Evolutionary conservation across 2,797 vertebrate genomes (phyloP).

Genomic region (Tapera naevia): DNA sequence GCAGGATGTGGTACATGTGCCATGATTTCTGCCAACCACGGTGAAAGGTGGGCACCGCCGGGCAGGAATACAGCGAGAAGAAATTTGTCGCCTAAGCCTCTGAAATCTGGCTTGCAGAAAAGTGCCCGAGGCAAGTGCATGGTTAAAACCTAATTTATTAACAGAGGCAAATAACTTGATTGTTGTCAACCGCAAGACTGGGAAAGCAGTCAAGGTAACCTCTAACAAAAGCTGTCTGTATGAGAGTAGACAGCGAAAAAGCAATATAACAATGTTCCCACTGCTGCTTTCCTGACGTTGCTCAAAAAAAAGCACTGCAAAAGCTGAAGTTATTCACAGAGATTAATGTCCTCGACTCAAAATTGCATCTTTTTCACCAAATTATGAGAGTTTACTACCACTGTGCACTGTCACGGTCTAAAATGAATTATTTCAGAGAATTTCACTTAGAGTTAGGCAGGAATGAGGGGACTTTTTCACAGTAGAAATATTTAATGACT

Average conservation of each 20-base stretch:
- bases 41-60: neutral
- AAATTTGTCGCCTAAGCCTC: neutral
- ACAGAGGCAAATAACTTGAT: conserved; percentile 19
- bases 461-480: neutral
- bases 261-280: neutral
- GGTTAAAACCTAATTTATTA: conserved; percentile 64
- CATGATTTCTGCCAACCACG: neutral
- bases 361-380: neutral
- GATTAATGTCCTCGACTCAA: neutral
- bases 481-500: neutral
- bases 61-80: neutral
- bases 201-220: neutral
- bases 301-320: neutral
- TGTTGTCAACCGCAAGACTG: neutral
- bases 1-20: rapidly evolving
- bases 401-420: neutral
- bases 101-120: neutral
- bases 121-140: neutral
- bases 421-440: conserved; percentile 11
- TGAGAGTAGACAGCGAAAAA: neutral
- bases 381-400: neutral
- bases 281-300: neutral
- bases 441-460: neutral
- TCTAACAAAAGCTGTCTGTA: neutral
- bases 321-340: neutral